These are phyloP conservation scores for Sternarchorhynchus goeldii DNA, from an alignment of 2,797 vertebrate species.

Conservation along the genomic window DNA sequence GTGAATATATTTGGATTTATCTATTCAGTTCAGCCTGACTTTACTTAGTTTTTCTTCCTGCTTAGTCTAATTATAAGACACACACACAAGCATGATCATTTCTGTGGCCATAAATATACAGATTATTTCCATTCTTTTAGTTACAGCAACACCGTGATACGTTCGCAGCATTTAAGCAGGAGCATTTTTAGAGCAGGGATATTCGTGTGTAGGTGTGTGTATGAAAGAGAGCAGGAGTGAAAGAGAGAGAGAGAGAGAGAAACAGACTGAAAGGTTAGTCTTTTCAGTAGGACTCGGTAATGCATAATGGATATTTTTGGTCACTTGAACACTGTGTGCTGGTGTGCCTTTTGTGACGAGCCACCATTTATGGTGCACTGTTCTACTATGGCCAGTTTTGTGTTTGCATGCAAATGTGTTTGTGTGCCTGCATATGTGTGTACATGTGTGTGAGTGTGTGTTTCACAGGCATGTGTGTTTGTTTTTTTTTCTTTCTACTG, in stretches of 20 bases:
- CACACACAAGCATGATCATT: neutral
- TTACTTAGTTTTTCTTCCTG: neutral
- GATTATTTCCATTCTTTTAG: neutral
- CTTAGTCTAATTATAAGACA: neutral
- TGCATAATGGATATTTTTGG: slow-evolving; percentile 17
- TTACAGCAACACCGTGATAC: too few relatives aligned
- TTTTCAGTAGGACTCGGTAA: neutral
- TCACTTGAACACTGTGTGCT: neutral
- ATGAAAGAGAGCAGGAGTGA: neutral
- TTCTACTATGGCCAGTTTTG: neutral
- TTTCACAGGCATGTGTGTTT: slow-evolving; percentile 36
- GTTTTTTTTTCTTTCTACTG: slow-evolving; percentile 12
- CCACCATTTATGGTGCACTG: neutral
- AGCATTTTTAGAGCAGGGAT: too few relatives aligned
- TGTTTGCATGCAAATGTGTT: neutral
- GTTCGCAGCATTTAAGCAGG: too few relatives aligned
- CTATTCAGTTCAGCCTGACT: neutral
- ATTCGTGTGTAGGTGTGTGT: neutral
- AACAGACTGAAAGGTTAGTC: neutral
- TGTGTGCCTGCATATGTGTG: slow-evolving; percentile 14
- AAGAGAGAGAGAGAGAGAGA: neutral
- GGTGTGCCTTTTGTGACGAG: slow-evolving; percentile 2
- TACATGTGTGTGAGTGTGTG: slow-evolving; percentile 3
- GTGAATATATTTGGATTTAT: slow-evolving; percentile 35
- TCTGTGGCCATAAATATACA: neutral